Conservation (phyloP, 2,113 vertebrate species). For the Corydoras sp. region DNA sequence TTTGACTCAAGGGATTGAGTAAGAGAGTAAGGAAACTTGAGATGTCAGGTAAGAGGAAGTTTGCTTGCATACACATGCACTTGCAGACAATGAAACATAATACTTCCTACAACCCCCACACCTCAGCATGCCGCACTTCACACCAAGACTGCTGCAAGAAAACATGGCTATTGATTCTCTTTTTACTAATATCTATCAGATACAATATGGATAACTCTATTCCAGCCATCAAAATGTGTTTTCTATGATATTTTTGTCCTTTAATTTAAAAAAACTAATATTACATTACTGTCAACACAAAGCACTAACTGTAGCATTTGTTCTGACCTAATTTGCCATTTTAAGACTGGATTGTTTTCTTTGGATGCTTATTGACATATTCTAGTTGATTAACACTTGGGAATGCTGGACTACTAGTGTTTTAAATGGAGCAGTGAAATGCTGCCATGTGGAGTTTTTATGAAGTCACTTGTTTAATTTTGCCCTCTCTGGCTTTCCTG, state of each 20-base stretch:
- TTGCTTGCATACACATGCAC: slow-evolving; percentile 31
- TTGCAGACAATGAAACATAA: slow-evolving; percentile 31
- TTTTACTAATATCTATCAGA: slow-evolving; percentile 13
- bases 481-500: slow-evolving; percentile 11
- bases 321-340: slow-evolving; percentile 16
- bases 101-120: slow-evolving; percentile 35
- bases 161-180: slow-evolving; percentile 20
- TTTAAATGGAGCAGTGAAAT: background rate
- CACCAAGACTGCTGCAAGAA: slow-evolving; percentile 21
- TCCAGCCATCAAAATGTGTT: slow-evolving; percentile 1
- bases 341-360: slow-evolving; percentile 16
- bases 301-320: slow-evolving; percentile 6
- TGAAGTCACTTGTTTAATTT: slow-evolving; percentile 21
- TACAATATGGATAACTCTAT: background rate
- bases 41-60: slow-evolving; percentile 42
- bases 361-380: background rate
- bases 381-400: background rate
- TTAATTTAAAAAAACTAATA: background rate
- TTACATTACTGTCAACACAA: slow-evolving; percentile 1
- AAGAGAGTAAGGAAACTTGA: slow-evolving; percentile 50
- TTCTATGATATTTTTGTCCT: background rate
- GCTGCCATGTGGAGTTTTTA: slow-evolving; percentile 6
- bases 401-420: background rate
- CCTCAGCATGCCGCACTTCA: slow-evolving; percentile 31
- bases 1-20: slow-evolving; percentile 31